A percentile compares a stretch with the other conserved stretches of the same genome.
phyloP scores from a whole-genome alignment of 2,113 vertebrate species.

The Astur gentilis region DNA sequence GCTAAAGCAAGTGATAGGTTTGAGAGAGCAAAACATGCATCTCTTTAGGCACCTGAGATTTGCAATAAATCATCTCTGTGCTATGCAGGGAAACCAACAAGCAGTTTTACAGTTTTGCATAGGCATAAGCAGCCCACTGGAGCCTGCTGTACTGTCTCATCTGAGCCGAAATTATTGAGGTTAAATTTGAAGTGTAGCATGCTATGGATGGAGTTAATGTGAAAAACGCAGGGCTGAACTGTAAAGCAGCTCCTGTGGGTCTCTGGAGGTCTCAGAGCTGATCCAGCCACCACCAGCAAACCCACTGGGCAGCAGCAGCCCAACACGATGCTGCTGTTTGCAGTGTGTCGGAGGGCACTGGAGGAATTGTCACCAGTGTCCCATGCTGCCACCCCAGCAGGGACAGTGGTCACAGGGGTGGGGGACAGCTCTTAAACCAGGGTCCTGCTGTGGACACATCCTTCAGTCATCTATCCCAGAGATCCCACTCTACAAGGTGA shows the following conservation, averaged over 20 bases:
- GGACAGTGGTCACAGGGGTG: neutral
- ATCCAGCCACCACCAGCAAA: neutral
- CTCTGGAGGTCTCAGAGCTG: neutral
- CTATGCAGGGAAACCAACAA: neutral
- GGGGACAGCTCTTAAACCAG: neutral
- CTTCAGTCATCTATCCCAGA: neutral
- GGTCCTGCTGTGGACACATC: neutral
- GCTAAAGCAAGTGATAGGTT: neutral
- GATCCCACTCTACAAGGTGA: neutral
- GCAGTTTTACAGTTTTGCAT: neutral
- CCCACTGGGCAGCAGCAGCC: neutral
- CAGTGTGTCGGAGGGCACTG: fast-evolving
- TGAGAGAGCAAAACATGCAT: neutral
- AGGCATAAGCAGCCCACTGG: neutral
- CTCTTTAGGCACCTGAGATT: neutral
- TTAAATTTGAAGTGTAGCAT: neutral
- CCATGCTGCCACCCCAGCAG: neutral
- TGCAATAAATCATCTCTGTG: neutral
- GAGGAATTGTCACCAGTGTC: neutral
- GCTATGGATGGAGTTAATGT: neutral
- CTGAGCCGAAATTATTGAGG: neutral
- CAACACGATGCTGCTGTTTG: neutral
- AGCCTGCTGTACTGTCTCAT: neutral
- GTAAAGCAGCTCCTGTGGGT: neutral
- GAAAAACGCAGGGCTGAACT: too few relatives aligned